Conservation (phyloP, 2,113 vertebrate genomes). For the Entelurus aequoreus region DNA sequence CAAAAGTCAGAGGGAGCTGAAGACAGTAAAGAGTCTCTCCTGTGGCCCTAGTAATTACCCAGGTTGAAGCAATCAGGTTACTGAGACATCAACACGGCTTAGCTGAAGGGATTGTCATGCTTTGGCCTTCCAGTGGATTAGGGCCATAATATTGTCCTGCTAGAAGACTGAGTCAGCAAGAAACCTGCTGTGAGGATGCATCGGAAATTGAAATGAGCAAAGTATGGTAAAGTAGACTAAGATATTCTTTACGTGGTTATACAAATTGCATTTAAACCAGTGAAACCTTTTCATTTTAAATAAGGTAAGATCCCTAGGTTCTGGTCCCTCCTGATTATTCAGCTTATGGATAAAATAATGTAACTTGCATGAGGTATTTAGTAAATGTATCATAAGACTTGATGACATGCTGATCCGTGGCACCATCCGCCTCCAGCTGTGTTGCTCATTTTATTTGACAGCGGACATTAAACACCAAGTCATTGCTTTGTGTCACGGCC, state of each 20-base stretch:
- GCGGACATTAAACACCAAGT: slow-evolving; percentile 86
- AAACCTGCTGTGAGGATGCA: slow-evolving; percentile 44
- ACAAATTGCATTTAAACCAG: slow-evolving; percentile 35
- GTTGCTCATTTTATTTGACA: slow-evolving; percentile 62
- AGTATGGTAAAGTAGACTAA: slow-evolving; percentile 21
- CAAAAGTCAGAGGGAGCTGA: slow-evolving; percentile 1
- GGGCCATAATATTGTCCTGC: slow-evolving; percentile 32
- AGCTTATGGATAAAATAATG: slow-evolving; percentile 40
- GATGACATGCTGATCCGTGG: slow-evolving; percentile 56
- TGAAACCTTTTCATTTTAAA: slow-evolving; percentile 31
- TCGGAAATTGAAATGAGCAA: slow-evolving; percentile 54
- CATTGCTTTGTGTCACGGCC: slow-evolving; percentile 91
- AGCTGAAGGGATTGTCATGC: slow-evolving; percentile 20
- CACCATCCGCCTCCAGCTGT: slow-evolving; percentile 61
- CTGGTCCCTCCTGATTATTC: slow-evolving; percentile 29
- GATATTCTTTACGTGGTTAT: slow-evolving; percentile 18
- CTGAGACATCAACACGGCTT: slow-evolving; percentile 13
- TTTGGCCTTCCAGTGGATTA: slow-evolving; percentile 51
- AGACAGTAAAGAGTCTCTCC: slow-evolving; percentile 8
- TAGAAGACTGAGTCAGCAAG: slow-evolving; percentile 50
- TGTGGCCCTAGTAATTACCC: slow-evolving; percentile 8
- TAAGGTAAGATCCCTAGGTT: slow-evolving; percentile 13
- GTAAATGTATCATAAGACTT: slow-evolving; percentile 40
- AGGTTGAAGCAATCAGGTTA: slow-evolving; percentile 18
- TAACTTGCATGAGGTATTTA: slow-evolving; percentile 50